Evolutionary conservation across 2,888 invertebrate species (phyloP).

Genomic region (Elmis aenea): DNA sequence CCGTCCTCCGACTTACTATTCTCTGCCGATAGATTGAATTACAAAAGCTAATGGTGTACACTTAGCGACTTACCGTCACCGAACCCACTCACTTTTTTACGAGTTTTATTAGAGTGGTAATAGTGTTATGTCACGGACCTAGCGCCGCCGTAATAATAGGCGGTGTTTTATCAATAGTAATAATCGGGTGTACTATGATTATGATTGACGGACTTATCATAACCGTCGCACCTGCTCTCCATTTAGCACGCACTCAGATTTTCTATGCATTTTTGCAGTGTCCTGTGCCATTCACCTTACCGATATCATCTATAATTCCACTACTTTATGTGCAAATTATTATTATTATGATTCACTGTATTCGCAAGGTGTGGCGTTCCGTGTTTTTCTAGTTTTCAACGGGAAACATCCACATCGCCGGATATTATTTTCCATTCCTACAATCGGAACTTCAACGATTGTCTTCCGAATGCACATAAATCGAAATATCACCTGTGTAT

Average conservation of each 20-base stretch:
- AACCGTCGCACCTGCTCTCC: constrained; percentile 24
- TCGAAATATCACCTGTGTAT: too few relatives aligned
- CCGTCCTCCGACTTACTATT: constrained; percentile 1
- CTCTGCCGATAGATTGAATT: constrained; percentile 11
- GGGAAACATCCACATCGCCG: too few relatives aligned
- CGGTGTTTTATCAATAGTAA: constrained; percentile 29
- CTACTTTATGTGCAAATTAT: constrained; percentile 7
- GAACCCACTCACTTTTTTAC: too few relatives aligned
- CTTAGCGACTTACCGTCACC: too few relatives aligned
- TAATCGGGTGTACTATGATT: constrained; percentile 24
- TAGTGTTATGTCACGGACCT: constrained; percentile 21
- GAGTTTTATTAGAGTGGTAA: constrained; percentile 18
- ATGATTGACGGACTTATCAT: constrained; percentile 27
- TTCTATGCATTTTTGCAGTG: constrained; percentile 2
- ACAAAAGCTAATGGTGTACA: constrained; percentile 10
- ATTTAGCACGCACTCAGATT: constrained; percentile 14
- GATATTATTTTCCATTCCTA: too few relatives aligned
- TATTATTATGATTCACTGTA: constrained; percentile 1
- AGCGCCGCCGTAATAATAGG: constrained; percentile 23
- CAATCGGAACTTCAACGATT: too few relatives aligned
- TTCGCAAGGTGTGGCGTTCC: constrained; percentile 3
- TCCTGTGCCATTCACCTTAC: constrained; percentile 4
- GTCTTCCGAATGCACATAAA: too few relatives aligned
- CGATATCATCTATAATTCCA: constrained; percentile 3
- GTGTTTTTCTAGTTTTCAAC: too few relatives aligned